These are phyloP conservation scores for Gallinago media DNA, from an alignment of 2,113 vertebrate species.

Conservation along the genomic window DNA sequence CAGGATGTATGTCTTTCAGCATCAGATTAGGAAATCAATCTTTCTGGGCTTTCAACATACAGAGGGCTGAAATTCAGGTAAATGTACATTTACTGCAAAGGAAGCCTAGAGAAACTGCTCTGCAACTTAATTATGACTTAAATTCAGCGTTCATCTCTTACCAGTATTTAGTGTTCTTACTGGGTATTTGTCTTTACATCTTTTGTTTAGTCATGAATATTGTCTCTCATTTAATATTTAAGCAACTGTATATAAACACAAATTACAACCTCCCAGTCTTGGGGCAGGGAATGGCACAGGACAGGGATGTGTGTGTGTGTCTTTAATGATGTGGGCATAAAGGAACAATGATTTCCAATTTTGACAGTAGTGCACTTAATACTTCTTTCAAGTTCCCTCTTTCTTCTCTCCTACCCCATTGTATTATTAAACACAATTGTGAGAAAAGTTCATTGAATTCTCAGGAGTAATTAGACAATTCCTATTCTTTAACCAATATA, in stretches of 20 bases:
- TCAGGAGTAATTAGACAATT: neutral
- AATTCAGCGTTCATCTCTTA: neutral
- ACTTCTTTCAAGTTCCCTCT: neutral
- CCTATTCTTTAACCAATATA: neutral
- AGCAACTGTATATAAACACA: neutral
- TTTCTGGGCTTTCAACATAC: neutral
- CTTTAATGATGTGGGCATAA: neutral
- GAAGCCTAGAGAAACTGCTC: neutral
- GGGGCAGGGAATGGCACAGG: accelerated
- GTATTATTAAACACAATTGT: neutral
- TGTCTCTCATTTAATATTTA: neutral
- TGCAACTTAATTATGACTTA: neutral
- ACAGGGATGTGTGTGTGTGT: no score
- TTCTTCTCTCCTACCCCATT: neutral
- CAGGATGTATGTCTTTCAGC: neutral
- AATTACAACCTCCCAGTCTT: neutral
- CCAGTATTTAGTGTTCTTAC: neutral
- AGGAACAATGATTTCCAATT: neutral
- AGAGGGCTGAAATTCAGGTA: neutral
- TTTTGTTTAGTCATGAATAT: neutral
- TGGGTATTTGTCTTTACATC: neutral
- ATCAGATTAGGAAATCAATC: neutral
- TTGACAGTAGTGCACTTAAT: neutral
- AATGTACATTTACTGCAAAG: neutral
- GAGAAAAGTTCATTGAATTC: neutral